phyloP scores from a whole-genome alignment of 2,888 invertebrate genomes.

The Drosophila differens region DNA sequence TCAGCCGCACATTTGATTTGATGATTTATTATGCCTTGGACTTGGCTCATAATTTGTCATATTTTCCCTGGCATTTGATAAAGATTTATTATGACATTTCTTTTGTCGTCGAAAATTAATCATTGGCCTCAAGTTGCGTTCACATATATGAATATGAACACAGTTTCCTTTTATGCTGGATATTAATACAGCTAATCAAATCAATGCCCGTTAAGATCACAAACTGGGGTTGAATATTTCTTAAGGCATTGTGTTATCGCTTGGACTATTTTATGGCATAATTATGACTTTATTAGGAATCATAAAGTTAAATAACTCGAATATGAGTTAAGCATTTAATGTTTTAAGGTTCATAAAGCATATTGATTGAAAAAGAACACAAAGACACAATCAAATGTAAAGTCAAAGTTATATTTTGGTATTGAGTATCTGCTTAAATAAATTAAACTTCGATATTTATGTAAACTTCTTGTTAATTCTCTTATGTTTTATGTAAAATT shows the following conservation, averaged over 20 bases:
- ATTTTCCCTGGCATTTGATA: slow-evolving; percentile 68
- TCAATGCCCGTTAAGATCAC: slow-evolving; percentile 35
- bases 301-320: slow-evolving; percentile 34
- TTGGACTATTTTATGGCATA: slow-evolving; percentile 37
- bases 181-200: slow-evolving; percentile 56
- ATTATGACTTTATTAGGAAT: slow-evolving; percentile 42
- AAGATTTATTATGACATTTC: slow-evolving; percentile 82
- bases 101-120: slow-evolving; percentile 60
- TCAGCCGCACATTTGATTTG: slow-evolving; percentile 65
- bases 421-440: not conserved
- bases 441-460: not conserved
- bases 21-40: slow-evolving; percentile 73
- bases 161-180: slow-evolving; percentile 34
- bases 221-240: slow-evolving; percentile 23
- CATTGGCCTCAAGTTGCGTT: slow-evolving; percentile 32
- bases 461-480: too few relatives aligned
- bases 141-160: slow-evolving; percentile 31
- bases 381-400: not conserved
- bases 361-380: not conserved
- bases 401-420: not conserved
- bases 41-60: slow-evolving; percentile 72
- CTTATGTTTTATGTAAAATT: not conserved
- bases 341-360: slow-evolving; percentile 3
- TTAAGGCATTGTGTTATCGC: slow-evolving; percentile 32
- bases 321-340: slow-evolving; percentile 5